Percentiles rank a stretch among this genome's conserved stretches.
These are phyloP conservation scores for Cassiopea andromeda DNA, from an alignment of 30 jellyfish, hydroid and myxozoan genomes.

Conservation along the genomic window DNA sequence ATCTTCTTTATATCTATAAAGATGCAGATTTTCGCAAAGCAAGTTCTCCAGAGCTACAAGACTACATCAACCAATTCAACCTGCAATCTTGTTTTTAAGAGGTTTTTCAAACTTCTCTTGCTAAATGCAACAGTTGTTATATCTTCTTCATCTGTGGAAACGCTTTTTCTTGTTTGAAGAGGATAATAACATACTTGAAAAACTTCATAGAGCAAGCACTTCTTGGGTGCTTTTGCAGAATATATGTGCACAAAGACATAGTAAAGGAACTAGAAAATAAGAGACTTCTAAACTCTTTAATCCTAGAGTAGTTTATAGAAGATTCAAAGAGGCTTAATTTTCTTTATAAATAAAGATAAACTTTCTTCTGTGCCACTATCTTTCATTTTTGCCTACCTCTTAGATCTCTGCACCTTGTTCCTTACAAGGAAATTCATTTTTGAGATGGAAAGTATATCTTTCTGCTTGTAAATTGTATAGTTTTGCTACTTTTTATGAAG, in stretches of 20 bases:
- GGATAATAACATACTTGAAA: conserved; percentile 28
- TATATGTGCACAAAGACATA: no score
- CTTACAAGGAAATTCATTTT: no score
- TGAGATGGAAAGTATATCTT: no score
- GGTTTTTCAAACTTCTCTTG: conserved; percentile 16
- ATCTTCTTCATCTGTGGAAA: background rate
- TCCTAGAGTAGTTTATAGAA: background rate
- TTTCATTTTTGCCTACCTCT: no score
- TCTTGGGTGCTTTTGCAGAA: conserved; percentile 43
- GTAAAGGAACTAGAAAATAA: background rate
- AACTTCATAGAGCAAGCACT: conserved; percentile 52
- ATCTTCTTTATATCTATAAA: no score
- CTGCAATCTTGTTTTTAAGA: background rate
- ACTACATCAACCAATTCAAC: no score
- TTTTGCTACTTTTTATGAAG: no score
- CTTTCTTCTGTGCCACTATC: no score
- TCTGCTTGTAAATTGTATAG: no score
- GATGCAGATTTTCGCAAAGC: no score
- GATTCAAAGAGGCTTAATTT: conserved; percentile 42
- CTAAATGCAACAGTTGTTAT: conserved; percentile 35
- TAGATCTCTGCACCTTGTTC: no score
- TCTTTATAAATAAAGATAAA: background rate
- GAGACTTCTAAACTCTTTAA: background rate
- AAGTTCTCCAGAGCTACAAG: no score
- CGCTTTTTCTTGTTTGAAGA: conserved; percentile 13